These are phyloP conservation scores for Heliconius hewitsoni DNA, from an alignment of 1,140 invertebrate species.

Conservation along the genomic window DNA sequence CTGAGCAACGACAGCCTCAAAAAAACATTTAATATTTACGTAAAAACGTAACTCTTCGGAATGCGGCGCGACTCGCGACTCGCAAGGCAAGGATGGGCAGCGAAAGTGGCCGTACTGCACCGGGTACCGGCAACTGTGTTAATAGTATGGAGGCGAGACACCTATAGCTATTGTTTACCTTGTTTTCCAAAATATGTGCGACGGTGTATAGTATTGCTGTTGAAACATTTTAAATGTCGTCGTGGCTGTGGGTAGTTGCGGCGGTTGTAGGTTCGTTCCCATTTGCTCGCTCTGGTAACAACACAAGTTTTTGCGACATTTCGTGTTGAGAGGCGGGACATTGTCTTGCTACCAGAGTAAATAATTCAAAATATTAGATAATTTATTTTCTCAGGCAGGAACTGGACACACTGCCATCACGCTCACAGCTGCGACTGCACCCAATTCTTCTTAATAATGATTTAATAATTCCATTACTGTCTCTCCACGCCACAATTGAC, in stretches of 20 bases:
- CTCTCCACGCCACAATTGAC: constrained; percentile 5
- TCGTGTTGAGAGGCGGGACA: too few relatives aligned
- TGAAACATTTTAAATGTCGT: too few relatives aligned
- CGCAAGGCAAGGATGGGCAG: not conserved
- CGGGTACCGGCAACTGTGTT: not conserved
- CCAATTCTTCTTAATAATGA: not conserved
- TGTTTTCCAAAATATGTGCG: constrained; percentile 1
- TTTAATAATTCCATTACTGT: constrained; percentile 2
- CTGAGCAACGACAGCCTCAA: too few relatives aligned
- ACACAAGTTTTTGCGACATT: not conserved
- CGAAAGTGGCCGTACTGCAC: not conserved
- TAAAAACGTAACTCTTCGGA: not conserved
- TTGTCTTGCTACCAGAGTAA: too few relatives aligned
- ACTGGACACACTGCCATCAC: too few relatives aligned
- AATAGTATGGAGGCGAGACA: constrained; percentile 19
- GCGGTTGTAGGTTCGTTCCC: too few relatives aligned
- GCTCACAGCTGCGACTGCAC: too few relatives aligned
- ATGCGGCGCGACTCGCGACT: not conserved
- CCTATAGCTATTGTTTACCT: not conserved
- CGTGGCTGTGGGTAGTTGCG: too few relatives aligned
- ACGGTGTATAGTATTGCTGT: not conserved
- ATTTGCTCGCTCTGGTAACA: not conserved
- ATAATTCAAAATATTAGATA: too few relatives aligned
- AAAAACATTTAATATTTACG: not conserved
- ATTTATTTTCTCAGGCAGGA: too few relatives aligned